Conservation (phyloP, 2,797 vertebrate genomes). For the Esox lucius region DNA sequence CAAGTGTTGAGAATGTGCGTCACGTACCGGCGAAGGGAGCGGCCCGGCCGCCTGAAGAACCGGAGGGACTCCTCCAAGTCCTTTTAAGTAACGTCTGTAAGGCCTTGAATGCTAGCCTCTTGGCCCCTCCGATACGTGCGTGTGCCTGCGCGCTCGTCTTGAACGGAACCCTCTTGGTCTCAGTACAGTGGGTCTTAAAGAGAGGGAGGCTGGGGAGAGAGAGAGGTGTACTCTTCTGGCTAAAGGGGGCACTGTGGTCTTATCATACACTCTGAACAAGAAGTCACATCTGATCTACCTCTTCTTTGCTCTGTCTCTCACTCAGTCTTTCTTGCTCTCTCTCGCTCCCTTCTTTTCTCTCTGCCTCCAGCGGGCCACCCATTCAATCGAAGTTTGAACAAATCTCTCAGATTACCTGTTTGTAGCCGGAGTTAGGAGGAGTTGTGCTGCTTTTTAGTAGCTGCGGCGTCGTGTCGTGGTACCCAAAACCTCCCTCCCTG, state of each 20-base stretch:
- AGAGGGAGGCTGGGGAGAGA: neutral
- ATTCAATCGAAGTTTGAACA: neutral
- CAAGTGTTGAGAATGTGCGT: neutral
- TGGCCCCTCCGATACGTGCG: neutral
- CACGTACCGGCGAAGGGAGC: neutral
- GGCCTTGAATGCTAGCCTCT: neutral
- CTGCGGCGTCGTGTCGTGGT: neutral
- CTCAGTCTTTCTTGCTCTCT: neutral
- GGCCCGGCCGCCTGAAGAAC: neutral
- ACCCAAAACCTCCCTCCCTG: neutral
- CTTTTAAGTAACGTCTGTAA: neutral
- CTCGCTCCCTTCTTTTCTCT: neutral
- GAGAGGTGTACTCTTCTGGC: slow-evolving; percentile 4
- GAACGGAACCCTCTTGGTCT: neutral
- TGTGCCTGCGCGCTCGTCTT: neutral
- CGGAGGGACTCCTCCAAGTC: neutral
- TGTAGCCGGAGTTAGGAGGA: neutral
- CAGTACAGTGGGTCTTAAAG: neutral
- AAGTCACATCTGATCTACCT: neutral
- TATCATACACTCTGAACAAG: slow-evolving; percentile 4
- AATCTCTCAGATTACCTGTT: neutral
- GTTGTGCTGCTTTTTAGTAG: neutral
- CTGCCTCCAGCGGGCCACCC: neutral
- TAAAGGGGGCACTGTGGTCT: slow-evolving; percentile 39
- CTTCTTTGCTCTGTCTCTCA: neutral